phyloP scores from a whole-genome alignment of 1,140 invertebrate species.

The Microplitis mediator region DNA sequence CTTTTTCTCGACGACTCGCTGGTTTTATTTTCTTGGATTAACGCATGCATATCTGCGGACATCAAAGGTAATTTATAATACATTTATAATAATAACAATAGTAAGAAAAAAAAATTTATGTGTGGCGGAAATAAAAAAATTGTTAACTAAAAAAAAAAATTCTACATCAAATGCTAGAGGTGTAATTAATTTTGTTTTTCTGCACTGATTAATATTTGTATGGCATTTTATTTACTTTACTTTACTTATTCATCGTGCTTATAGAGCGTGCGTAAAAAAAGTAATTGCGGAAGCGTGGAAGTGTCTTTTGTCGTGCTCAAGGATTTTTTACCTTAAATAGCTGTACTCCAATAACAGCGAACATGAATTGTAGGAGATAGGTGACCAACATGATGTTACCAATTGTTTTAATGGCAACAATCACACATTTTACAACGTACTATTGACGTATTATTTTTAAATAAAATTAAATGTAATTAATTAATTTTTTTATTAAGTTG shows the following conservation, averaged over 20 bases:
- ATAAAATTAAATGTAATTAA: constrained; percentile 7
- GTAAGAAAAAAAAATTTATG: neutral
- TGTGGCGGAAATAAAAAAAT: too few relatives aligned
- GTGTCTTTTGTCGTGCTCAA: constrained; percentile 24
- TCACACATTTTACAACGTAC: constrained; percentile 99
- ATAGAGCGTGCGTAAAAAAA: constrained; percentile 19
- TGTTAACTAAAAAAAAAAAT: neutral
- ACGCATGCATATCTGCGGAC: constrained; percentile 29
- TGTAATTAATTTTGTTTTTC: neutral
- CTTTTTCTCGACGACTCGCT: constrained; percentile 13
- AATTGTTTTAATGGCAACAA: constrained; percentile 98
- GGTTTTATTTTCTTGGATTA: constrained; percentile 14
- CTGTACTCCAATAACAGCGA: constrained; percentile 99
- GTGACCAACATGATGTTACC: constrained; percentile 99
- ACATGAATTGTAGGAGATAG: constrained; percentile 99
- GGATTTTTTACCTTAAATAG: constrained; percentile 92
- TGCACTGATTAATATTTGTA: neutral
- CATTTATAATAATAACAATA: neutral
- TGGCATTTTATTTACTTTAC: neutral
- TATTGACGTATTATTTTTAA: constrained; percentile 55
- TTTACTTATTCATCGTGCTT: constrained; percentile 11
- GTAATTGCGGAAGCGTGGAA: constrained; percentile 4
- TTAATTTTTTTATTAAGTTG: constrained; percentile 25
- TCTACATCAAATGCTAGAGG: neutral
- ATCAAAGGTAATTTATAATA: constrained; percentile 20